Percentiles rank a stretch among this genome's conserved stretches.
Conservation (phyloP, 2,797 vertebrate genomes). For the Molossus molossus region DNA sequence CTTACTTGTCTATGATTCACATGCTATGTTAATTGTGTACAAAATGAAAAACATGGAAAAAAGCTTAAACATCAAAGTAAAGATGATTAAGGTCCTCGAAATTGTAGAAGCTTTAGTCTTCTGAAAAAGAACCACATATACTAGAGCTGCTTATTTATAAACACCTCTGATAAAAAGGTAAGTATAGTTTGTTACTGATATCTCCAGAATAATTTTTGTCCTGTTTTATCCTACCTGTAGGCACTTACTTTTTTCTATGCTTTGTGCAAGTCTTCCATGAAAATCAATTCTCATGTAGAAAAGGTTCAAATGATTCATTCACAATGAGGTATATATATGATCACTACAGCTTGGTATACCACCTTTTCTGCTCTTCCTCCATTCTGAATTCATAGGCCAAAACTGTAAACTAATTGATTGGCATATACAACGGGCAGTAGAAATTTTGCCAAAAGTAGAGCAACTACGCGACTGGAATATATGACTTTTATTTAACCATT, state of each 20-base stretch:
- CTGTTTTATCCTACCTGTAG: neutral
- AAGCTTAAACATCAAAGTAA: neutral
- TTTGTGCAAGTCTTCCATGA: neutral
- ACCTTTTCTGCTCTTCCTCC: neutral
- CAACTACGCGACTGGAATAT: neutral
- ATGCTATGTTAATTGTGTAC: neutral
- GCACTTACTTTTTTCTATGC: neutral
- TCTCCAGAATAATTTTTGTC: neutral
- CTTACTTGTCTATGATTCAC: neutral
- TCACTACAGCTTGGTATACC: neutral
- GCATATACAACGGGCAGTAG: neutral
- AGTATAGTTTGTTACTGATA: neutral
- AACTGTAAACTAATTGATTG: neutral
- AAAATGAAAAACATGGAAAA: neutral
- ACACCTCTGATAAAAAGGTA: neutral
- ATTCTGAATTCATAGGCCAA: neutral
- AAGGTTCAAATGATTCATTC: neutral
- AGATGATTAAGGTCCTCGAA: neutral
- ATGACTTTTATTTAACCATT: neutral
- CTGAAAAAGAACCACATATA: neutral
- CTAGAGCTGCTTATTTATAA: neutral
- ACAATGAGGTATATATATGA: slow-evolving; percentile 4
- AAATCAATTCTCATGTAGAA: neutral
- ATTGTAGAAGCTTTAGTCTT: neutral
- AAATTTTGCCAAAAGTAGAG: neutral